A percentile compares a stretch with the other conserved stretches of the same genome.
phyloP scores from a whole-genome alignment of 2,797 vertebrate genomes.

The Ispidina picta region DNA sequence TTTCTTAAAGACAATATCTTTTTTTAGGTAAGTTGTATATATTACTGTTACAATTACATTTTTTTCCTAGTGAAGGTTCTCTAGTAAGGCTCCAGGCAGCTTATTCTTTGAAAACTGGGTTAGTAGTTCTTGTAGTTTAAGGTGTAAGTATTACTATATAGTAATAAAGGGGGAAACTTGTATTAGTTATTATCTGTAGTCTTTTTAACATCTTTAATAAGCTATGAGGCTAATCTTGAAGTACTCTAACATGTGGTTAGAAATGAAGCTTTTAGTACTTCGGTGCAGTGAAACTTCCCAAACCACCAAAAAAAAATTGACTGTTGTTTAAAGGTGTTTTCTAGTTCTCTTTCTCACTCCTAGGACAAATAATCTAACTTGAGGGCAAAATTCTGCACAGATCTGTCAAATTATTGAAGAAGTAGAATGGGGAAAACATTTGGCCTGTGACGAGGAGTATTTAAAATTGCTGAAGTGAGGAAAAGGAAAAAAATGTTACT shows the following conservation, averaged over 20 bases:
- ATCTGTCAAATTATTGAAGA: background rate
- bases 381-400: background rate
- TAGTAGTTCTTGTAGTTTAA: background rate
- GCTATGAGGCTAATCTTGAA: background rate
- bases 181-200: background rate
- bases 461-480: conserved; percentile 35
- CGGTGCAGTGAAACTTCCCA: rapidly evolving
- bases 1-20: rapidly evolving
- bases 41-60: rapidly evolving
- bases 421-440: background rate
- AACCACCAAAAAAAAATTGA: background rate
- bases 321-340: background rate
- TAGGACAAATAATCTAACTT: background rate
- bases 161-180: background rate
- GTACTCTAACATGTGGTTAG: background rate
- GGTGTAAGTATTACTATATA: too few species aligned
- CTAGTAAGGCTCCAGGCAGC: background rate
- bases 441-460: background rate
- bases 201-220: background rate
- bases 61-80: background rate
- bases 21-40: background rate
- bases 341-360: background rate
- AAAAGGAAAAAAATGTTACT: background rate
- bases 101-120: background rate
- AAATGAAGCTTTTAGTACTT: background rate